Conservation (phyloP, 2,113 vertebrate species). For the Malaclemys terrapin region DNA sequence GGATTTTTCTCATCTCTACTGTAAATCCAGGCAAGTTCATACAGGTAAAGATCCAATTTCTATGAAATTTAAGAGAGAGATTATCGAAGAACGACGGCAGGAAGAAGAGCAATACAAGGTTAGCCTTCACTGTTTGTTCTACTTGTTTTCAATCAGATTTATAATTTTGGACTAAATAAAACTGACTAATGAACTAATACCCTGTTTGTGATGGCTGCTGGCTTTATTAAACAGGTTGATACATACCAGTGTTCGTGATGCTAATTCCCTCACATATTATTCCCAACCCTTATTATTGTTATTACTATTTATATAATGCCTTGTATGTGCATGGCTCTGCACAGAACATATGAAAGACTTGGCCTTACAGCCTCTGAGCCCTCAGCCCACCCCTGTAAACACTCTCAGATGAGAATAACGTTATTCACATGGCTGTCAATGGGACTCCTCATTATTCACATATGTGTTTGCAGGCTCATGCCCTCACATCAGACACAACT, state of each 20-base stretch:
- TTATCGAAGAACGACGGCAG: conserved; percentile 80
- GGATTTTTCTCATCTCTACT: conserved; percentile 16
- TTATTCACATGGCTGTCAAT: neutral
- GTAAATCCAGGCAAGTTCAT: conserved; percentile 83
- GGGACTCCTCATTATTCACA: neutral
- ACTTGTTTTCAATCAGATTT: neutral
- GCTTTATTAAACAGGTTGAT: neutral
- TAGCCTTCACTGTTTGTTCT: conserved; percentile 19
- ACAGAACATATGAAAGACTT: neutral
- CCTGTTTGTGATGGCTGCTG: neutral
- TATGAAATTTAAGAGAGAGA: conserved; percentile 70
- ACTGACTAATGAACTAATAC: neutral
- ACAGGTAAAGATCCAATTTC: conserved; percentile 85
- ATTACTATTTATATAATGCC: neutral
- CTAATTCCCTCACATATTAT: neutral
- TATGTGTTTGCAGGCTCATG: neutral
- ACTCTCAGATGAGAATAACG: neutral
- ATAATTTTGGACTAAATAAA: neutral
- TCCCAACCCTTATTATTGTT: neutral
- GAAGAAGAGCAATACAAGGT: conserved; percentile 83
- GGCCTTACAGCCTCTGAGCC: neutral
- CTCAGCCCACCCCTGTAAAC: neutral
- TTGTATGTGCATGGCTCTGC: neutral
- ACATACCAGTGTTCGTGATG: neutral
- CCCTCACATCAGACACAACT: neutral